Evolutionary conservation across 2,113 vertebrate species (phyloP).

Genomic region (Gymnogyps californianus): DNA sequence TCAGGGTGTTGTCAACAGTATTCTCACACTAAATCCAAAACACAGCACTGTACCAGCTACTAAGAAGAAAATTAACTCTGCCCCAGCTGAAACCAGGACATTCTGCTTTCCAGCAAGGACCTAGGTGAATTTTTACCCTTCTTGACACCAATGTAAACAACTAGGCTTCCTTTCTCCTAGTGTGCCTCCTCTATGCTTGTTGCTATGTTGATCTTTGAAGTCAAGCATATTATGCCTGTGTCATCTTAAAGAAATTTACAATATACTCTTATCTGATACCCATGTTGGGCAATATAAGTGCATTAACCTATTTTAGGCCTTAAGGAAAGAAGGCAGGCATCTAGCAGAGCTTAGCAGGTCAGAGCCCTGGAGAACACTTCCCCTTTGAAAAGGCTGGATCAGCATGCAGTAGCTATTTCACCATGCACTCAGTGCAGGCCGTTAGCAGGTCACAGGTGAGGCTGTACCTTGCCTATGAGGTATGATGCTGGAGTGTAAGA

Average conservation of each 20-base stretch:
- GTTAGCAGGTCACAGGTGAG: background rate
- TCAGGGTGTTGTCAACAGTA: too few species aligned
- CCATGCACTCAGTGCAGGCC: rapidly evolving
- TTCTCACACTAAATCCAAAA: too few species aligned
- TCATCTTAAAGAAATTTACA: background rate
- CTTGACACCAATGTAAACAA: background rate
- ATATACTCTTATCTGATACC: background rate
- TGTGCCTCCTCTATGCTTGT: background rate
- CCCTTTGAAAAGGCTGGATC: background rate
- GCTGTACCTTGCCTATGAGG: background rate
- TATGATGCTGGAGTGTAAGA: background rate
- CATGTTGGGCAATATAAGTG: background rate
- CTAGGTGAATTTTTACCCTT: background rate
- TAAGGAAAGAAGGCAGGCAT: background rate
- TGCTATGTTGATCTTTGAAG: background rate
- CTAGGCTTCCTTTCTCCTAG: background rate
- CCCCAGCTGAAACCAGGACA: too few species aligned
- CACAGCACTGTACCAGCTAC: too few species aligned
- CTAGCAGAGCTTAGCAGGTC: background rate
- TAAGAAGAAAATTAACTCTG: too few species aligned
- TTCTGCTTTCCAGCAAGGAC: background rate
- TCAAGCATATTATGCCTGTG: background rate
- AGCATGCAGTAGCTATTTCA: background rate
- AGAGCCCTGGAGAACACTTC: background rate
- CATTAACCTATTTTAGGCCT: background rate